Evolutionary conservation across 2,113 vertebrate genomes (phyloP), one percentile per base, ranked within the genome.

Genomic region (Carassius gibelio): DNA sequence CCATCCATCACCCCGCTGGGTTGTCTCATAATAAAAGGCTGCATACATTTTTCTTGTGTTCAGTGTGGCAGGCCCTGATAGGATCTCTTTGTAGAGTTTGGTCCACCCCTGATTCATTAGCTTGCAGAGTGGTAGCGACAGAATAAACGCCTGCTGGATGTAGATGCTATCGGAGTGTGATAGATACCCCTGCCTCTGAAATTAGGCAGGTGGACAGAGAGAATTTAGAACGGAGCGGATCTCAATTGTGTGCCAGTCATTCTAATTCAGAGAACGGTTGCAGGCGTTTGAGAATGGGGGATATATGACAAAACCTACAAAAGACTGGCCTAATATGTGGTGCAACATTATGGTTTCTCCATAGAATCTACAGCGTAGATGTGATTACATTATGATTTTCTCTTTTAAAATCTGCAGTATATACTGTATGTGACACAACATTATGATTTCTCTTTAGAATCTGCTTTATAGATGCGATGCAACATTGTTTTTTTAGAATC

Each of bases 151-250:
- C 92, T 90, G 89, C 88, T 72, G 86, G 85, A 88, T 92, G 86
- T 88, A 92, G 94, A 95, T 94, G 93, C 89, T 90, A 94, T 94
- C 93, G 15, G 85, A 62, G 78, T 75, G 88, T 92, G 92, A 93
- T 92, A 92, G 91, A 94, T 93, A 92, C 90, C 87, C 87, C 80
- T 83, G 71, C 90, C 87, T 92, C 89, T 92, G 91, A 93, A 93
- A 94, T 92, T 93, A 90, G 92, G 87, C 93, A 91, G 84, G 55
- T 88, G 89, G 93, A 91, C 91, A 90, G 89, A 88, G 90, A 88
- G 77, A 85, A 93, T 92, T 91, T 90, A 88, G 91, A 89, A 90
- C 19, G n/a, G 74, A 84, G 81, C 78, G 48, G 78, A 83, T 87
- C 68, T 85, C 85, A 87, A 82, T 87, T 75, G 80, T 69, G 52